Evolutionary conservation across 2,797 vertebrate species (phyloP).

Genomic region (Apodemus agrarius): DNA sequence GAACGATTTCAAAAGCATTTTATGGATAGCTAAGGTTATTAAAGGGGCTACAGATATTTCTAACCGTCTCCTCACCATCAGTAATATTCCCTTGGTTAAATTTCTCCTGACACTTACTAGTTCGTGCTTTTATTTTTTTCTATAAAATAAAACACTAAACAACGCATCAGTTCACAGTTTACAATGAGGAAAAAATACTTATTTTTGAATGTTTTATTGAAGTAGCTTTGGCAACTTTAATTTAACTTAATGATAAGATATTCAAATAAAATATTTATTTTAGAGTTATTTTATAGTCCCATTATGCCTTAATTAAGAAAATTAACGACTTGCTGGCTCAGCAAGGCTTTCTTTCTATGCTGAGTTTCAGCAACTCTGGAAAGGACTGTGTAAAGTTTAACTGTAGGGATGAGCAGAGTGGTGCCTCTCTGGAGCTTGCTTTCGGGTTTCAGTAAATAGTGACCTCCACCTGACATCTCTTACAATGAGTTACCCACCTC

Average conservation of each 20-base stretch:
- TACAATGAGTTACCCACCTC: neutral
- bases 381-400: neutral
- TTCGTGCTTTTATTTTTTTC: neutral
- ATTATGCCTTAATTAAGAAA: conserved; percentile 50
- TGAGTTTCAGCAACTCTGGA: conserved; percentile 13
- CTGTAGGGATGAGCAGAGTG: neutral
- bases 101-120: conserved; percentile 1
- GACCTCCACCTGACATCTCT: neutral
- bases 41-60: neutral
- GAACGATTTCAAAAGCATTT: neutral
- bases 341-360: conserved; percentile 49
- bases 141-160: neutral
- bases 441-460: neutral
- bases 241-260: conserved; percentile 51
- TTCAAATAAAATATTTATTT: conserved; percentile 63
- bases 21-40: neutral
- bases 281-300: conserved; percentile 36
- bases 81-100: neutral
- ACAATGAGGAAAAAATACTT: neutral
- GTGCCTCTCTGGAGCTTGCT: neutral
- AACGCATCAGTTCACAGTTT: conserved; percentile 13
- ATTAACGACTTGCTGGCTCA: conserved; percentile 45
- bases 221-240: conserved; percentile 12
- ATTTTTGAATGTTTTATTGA: conserved; percentile 46
- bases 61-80: neutral